Percentiles rank a stretch among this genome's conserved stretches.
These are phyloP conservation scores for Tiphia femorata DNA, from an alignment of 2,888 invertebrate species.

Conservation along the genomic window DNA sequence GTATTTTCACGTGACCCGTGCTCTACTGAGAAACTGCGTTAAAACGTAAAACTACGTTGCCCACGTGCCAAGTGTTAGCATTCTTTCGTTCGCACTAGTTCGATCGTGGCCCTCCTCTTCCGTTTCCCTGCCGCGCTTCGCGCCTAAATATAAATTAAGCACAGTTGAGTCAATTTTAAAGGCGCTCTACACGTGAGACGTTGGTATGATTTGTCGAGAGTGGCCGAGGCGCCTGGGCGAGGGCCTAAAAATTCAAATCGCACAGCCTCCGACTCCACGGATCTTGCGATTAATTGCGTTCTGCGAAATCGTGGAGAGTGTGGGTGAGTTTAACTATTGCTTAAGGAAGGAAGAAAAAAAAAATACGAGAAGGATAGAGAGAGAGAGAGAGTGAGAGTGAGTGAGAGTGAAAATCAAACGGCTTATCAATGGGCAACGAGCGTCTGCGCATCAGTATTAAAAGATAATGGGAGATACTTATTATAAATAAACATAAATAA, in stretches of 20 bases:
- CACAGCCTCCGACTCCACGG: too few species aligned
- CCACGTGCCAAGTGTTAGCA: too few species aligned
- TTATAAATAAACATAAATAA: conserved; percentile 50
- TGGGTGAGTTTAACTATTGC: too few species aligned
- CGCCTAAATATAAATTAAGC: conserved; percentile 32
- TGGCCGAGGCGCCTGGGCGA: conserved; percentile 50
- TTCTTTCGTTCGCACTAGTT: too few species aligned
- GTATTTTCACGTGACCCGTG: too few species aligned
- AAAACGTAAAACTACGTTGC: too few species aligned
- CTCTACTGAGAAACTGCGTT: too few species aligned
- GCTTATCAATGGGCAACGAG: conserved; percentile 50
- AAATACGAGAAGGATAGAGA: conserved; percentile 2
- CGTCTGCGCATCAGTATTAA: conserved; percentile 64
- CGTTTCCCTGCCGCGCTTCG: too few species aligned
- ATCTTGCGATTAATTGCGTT: conserved; percentile 5
- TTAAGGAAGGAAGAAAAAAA: not conserved
- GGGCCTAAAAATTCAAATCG: conserved; percentile 33
- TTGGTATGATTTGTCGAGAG: conserved; percentile 53
- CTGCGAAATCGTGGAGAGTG: not conserved
- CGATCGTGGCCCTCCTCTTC: too few species aligned
- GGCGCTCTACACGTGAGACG: too few species aligned
- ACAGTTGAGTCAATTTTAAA: conserved; percentile 64
- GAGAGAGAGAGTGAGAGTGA: conserved; percentile 3
- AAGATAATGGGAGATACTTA: too few species aligned
- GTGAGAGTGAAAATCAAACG: conserved; percentile 33